Evolutionary conservation across 2,113 vertebrate genomes (phyloP).

Genomic region (Podarcis muralis): DNA sequence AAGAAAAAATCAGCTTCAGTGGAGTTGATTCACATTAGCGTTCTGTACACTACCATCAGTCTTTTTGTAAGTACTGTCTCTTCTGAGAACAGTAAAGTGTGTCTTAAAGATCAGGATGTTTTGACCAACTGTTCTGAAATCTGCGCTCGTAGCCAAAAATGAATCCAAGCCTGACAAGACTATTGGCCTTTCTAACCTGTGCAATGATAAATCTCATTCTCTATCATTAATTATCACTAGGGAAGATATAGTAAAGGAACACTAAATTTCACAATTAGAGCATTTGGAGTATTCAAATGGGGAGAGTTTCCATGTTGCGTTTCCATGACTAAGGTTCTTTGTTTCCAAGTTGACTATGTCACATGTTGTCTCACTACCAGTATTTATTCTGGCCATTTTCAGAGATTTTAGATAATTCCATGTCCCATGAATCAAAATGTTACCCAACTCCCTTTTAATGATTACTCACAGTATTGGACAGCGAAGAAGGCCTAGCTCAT

Average conservation of each 20-base stretch:
- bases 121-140: background rate
- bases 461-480: background rate
- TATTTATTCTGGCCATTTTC: background rate
- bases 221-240: background rate
- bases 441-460: background rate
- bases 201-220: constrained; percentile 1
- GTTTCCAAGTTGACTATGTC: background rate
- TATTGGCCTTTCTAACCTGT: background rate
- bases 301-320: background rate
- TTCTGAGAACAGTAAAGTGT: background rate
- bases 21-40: background rate
- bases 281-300: background rate
- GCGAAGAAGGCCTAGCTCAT: background rate
- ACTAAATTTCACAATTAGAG: background rate
- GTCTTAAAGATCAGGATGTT: background rate
- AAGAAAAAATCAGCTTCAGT: background rate
- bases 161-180: background rate
- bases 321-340: background rate
- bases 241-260: background rate
- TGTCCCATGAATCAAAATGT: constrained; percentile 1
- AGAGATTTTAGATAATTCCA: constrained; percentile 3
- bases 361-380: background rate
- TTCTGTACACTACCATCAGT: background rate
- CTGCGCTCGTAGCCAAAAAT: background rate
- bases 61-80: background rate